Base-by-base conservation (phyloP, 2,113 vertebrate genomes). In the Corythaixoides concolor region DNA sequence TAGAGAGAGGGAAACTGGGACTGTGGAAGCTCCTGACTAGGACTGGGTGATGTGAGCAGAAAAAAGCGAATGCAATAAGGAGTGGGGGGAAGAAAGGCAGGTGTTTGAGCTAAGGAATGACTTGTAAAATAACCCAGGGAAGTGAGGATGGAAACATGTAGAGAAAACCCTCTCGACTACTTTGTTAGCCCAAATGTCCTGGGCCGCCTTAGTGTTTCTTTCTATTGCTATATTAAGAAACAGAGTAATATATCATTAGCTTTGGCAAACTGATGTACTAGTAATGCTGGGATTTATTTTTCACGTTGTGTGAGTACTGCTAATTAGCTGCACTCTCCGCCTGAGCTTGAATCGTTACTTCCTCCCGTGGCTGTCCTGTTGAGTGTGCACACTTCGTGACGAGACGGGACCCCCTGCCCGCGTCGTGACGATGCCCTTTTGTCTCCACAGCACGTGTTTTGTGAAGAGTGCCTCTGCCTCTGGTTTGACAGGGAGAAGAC, bases 401-500 rank as follows among this genome's bases (percentile, higher is more conserved):
- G 22, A 23, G 39, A 2, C 4, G 8, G n/a, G 20, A 20, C 39
- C 80, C 74, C 18, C 82, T 43, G 59, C 35, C 17, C 37, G 4
- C n/a, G 1, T 1, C 2, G 9, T 52, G 50, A 6, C 12, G 3
- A 32, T 5, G 35, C 24, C 22, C 92, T 10, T 82, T 86, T 97
- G 63, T 85, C 79, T 82, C 89, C 49, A 5, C 96, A 99, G 99
- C 99, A 99, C 5, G 99, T 99, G 83, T 99, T 99, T 97, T 99
- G 99, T 14, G 99, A 99, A 89, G 99, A 99, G 67, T 99, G 99
- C 92, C 97, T 99, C 94, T 99, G 99, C 88, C 98, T 99, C 84
- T 99, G 99, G 99, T 99, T 99, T 59, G 99, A 99, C 95, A 98
- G 99, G 0, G 99, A 99, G 98, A 98, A 98, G 79, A 99, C 99